phyloP scores from a whole-genome alignment of 1,140 invertebrate genomes.

The Oryzaephilus surinamensis region DNA sequence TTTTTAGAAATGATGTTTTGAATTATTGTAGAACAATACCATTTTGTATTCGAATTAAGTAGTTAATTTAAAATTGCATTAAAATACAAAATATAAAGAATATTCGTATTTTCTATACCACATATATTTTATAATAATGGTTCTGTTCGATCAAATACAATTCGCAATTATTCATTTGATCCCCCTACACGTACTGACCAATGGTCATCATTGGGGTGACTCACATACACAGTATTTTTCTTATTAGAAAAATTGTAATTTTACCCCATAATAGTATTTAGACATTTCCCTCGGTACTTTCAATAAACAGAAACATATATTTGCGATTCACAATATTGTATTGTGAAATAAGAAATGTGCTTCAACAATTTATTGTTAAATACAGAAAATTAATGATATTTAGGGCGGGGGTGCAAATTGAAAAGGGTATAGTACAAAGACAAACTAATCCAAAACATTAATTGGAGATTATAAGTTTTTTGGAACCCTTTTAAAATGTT shows the following conservation, averaged over 20 bases:
- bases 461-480: too few relatives aligned
- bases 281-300: too few relatives aligned
- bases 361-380: constrained; percentile 18
- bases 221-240: too few relatives aligned
- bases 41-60: neutral
- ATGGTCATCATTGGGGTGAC: constrained; percentile 20
- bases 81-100: too few relatives aligned
- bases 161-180: constrained; percentile 13
- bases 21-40: neutral
- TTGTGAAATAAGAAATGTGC: constrained; percentile 20
- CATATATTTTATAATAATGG: neutral
- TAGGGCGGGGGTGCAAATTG: constrained; percentile 18
- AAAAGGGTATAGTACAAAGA: constrained; percentile 10
- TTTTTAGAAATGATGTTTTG: too few relatives aligned
- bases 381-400: constrained; percentile 21
- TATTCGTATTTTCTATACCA: neutral
- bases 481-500: too few relatives aligned
- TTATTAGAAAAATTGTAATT: constrained; percentile 11
- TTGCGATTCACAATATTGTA: too few relatives aligned
- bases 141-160: neutral
- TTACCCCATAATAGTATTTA: constrained; percentile 11
- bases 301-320: too few relatives aligned
- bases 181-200: constrained; percentile 17
- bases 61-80: neutral
- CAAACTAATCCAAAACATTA: too few relatives aligned